Evolutionary conservation across 2,888 invertebrate genomes (phyloP), one percentile per base, ranked within the genome.

Genomic region (Anorthoa munda): DNA sequence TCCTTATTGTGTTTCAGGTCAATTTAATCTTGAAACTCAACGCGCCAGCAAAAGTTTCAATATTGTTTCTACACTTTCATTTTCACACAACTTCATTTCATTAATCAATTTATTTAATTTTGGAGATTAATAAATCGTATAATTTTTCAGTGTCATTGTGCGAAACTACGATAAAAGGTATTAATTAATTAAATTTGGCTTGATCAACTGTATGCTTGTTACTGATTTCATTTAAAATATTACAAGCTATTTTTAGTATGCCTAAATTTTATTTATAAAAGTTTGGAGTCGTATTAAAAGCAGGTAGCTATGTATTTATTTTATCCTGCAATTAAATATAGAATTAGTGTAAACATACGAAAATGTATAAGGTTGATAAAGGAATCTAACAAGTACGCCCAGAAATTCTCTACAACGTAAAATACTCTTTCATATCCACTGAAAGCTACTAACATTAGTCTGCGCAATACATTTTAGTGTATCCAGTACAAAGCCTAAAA

Each of bases 11-110:
- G 39, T 78, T 78, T 48, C 26, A 67, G 21, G 21, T 31, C 51
- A 77, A 77, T 53, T 72, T 31, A 68, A 68, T 67, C 12, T n/a
- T 68, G 12, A 68, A 56, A 56, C 48, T 50, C 39, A 50, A 79
- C 23, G 18, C 9, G 9, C 7, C 63, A 75, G 2, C 18, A 26
- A 71, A 69, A 56, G 18, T 46, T 74, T 23, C 7, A 15, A 23
- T 21, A 18, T 51, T 74, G 50, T 50, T 71, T 31, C 15, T 18
- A 71, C 13, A 26, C 4, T 56, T 48, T 72, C 15, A 58, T 18
- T 72, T 50, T 26, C 45, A 45, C 9, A 26, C 4, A 73, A 48
- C 39, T 56, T 72, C n/a, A 72, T 79, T 72, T 31, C 31, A 72
- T 51, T 23, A 74, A 45, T 58, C 50, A 58, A 50, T 26, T 17